Evolutionary conservation across 1,140 invertebrate species (phyloP), one percentile per base, ranked within the genome.

Genomic region (Monochamus saltuarius): DNA sequence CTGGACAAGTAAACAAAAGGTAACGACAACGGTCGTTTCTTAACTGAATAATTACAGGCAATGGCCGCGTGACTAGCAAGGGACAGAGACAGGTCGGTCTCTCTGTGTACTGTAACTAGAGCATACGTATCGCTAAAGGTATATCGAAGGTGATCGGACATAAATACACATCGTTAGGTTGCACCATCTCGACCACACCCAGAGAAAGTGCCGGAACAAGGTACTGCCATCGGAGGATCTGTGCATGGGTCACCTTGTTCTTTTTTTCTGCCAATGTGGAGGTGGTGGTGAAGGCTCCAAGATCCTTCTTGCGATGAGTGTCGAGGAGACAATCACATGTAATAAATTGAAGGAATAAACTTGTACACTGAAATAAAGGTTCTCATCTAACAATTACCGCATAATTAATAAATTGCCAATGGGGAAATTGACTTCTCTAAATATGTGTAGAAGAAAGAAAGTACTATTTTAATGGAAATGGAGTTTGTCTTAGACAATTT

Each of bases 111-210:
- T 47, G 29, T 17, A 47, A 29, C 45, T 47, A 19, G 45, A 29
- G 45, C 29, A 47, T 47, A 29, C 17, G 17, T 47, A 47, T 47
- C 17, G 45, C 45, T 47, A n/a, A 17, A 19, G 19, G 17, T 59
- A 49, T 59, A 52, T 59, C 50, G 50, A 39, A 51, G 56, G 46
- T 47, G 37, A 51, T 59, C 46, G 56, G 13, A 59, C 36, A 59
- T 59, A 59, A 59, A 59, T 59, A 51, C 46, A 51, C 56, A 59
- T 51, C 56, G 38, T 51, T 59, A 51, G 50, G 59, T 61, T 61
- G 59, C 59, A 42, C 42, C 59, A 61, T 45, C 19, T 46, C 47
- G 34, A 11, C 50, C 59, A 61, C 59, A 45, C 59, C 59, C 59
- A 61, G 46, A 51, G 46, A 51, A 45, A 61, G 52, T 52, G 53